Evolutionary conservation across 2,797 vertebrate genomes (phyloP).

Genomic region (Syncerus caffer): DNA sequence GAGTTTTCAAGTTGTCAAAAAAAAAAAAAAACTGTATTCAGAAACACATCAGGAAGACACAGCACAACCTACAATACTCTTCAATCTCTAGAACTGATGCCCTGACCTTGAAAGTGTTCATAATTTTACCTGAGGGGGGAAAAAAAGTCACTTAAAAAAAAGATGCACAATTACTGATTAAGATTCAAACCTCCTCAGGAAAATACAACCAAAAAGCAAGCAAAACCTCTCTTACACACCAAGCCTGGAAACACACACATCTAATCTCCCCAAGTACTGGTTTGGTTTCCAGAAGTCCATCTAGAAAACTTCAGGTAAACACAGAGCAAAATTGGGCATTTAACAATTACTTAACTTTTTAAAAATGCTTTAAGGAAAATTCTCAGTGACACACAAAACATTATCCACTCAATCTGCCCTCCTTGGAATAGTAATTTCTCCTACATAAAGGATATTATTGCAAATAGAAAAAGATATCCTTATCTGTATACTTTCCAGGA

Average conservation of each 20-base stretch:
- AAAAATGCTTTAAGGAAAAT: conserved; percentile 28
- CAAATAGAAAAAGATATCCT: neutral
- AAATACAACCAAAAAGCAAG: conserved; percentile 59
- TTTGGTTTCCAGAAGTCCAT: conserved; percentile 51
- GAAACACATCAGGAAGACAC: conserved; percentile 78
- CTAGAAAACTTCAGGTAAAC: conserved; percentile 54
- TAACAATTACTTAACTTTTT: conserved; percentile 18
- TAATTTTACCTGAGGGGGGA: conserved; percentile 46
- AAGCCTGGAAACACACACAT: conserved; percentile 34
- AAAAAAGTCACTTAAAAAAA: conserved; percentile 47
- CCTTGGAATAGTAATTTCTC: conserved; percentile 48
- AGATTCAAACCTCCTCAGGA: conserved; percentile 52
- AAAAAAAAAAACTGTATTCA: conserved; percentile 69
- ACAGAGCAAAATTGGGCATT: conserved; percentile 47
- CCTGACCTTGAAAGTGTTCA: conserved; percentile 57
- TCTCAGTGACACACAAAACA: conserved; percentile 39
- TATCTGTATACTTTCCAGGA: neutral
- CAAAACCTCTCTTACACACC: conserved; percentile 43
- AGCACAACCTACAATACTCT: conserved; percentile 45
- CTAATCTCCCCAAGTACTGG: neutral
- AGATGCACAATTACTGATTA: conserved; percentile 46
- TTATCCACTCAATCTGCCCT: conserved; percentile 51
- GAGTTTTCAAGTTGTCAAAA: conserved; percentile 92
- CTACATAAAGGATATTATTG: conserved; percentile 20
- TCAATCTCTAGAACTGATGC: conserved; percentile 27